These are phyloP conservation scores for Ceyx cyanopectus DNA, from an alignment of 2,113 vertebrate genomes.

Conservation along the genomic window DNA sequence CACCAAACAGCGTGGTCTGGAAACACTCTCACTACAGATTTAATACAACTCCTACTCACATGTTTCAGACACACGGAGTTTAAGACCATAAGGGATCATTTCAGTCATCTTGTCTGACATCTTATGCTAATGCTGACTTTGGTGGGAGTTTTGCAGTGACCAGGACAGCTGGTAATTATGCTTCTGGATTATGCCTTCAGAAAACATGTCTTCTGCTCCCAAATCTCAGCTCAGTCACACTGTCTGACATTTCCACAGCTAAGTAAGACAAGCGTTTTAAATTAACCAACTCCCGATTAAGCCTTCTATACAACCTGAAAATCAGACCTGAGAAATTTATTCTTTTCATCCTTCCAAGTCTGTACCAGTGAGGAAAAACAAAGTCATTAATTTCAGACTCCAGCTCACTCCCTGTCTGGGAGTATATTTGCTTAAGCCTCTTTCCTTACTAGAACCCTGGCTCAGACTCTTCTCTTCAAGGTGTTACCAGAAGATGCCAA, in stretches of 20 bases:
- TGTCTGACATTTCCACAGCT: neutral
- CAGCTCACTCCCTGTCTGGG: constrained; percentile 64
- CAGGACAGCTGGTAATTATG: neutral
- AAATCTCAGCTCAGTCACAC: neutral
- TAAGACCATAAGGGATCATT: neutral
- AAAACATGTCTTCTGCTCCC: neutral
- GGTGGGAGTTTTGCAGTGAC: neutral
- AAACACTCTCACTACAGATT: neutral
- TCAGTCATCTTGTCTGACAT: neutral
- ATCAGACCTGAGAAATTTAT: constrained; percentile 41
- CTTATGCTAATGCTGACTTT: neutral
- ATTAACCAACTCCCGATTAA: constrained; percentile 5
- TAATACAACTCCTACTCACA: neutral
- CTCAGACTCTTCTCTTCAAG: constrained; percentile 50
- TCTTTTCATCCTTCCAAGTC: constrained; percentile 46
- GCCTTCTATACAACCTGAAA: neutral
- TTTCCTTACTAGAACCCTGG: constrained; percentile 29
- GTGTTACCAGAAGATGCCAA: constrained; percentile 55
- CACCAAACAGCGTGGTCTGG: neutral
- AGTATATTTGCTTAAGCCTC: constrained; percentile 59
- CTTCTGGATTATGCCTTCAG: neutral
- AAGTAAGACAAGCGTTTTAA: neutral
- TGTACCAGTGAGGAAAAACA: constrained; percentile 49
- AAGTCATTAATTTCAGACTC: constrained; percentile 63
- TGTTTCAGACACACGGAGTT: neutral